Conservation (phyloP, 2,888 invertebrate genomes). For the Artemia sp. region DNA sequence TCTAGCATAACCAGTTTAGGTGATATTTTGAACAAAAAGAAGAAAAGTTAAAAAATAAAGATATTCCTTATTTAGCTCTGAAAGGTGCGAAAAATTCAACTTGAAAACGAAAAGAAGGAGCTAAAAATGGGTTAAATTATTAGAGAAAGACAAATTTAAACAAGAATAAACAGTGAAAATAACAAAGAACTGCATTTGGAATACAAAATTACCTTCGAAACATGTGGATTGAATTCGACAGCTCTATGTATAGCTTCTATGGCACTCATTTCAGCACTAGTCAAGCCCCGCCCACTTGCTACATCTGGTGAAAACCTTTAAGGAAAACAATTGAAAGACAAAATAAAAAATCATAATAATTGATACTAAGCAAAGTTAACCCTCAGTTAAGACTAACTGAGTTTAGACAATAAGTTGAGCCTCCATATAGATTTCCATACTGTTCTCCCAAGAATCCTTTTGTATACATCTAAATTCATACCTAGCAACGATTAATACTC, state of each 20-base stretch:
- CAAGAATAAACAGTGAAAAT: not conserved
- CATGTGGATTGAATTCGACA: conserved; percentile 94
- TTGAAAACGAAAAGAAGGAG: not conserved
- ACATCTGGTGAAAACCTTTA: conserved; percentile 61
- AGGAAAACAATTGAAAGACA: not conserved
- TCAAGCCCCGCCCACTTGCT: conserved; percentile 62
- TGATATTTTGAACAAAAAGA: not conserved
- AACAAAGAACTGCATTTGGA: not conserved
- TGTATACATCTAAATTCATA: too few relatives aligned
- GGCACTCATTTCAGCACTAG: conserved; percentile 73
- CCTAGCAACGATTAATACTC: too few relatives aligned
- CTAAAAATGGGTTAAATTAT: not conserved
- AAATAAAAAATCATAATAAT: too few relatives aligned
- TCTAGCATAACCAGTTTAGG: not conserved
- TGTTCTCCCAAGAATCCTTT: too few relatives aligned
- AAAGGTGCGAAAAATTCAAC: not conserved
- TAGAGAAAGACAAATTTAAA: conserved; percentile 3
- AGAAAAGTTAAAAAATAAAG: not conserved
- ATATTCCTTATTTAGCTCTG: not conserved
- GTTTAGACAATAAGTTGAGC: too few relatives aligned
- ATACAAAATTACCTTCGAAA: conserved; percentile 49
- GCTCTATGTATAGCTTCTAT: conserved; percentile 87
- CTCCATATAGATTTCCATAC: too few relatives aligned
- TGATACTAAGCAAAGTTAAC: too few relatives aligned
- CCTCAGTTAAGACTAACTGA: too few relatives aligned